Conservation (phyloP, 2,888 invertebrate species). For the Leptinotarsa haldemani region DNA sequence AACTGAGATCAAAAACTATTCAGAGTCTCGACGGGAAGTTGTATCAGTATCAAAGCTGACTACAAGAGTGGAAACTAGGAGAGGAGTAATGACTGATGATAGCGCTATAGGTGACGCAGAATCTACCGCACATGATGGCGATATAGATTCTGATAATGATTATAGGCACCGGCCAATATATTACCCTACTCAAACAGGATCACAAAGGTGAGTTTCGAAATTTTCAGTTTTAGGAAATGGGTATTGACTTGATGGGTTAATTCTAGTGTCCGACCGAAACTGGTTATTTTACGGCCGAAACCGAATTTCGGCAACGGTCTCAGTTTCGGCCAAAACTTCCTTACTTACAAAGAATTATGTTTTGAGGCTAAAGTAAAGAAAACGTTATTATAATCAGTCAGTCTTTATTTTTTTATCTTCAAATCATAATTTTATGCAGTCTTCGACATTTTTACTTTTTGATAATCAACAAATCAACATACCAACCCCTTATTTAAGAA, state of each 20-base stretch:
- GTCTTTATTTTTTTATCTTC: too few relatives aligned
- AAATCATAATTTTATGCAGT: too few relatives aligned
- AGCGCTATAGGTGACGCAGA: constrained; percentile 59
- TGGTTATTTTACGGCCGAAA: too few relatives aligned
- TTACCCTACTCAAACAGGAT: constrained; percentile 57
- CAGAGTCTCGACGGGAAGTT: constrained; percentile 58
- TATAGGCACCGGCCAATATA: constrained; percentile 65
- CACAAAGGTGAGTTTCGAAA: constrained; percentile 40
- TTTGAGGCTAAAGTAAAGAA: too few relatives aligned
- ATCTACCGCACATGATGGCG: constrained; percentile 87
- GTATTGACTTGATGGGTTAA: background rate
- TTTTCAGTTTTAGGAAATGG: background rate
- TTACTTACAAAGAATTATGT: too few relatives aligned
- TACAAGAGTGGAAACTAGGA: constrained; percentile 48
- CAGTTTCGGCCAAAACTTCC: too few relatives aligned
- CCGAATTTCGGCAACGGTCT: too few relatives aligned
- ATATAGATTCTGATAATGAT: constrained; percentile 87
- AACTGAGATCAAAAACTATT: constrained; percentile 70
- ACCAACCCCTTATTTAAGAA: too few relatives aligned
- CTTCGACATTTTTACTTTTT: too few relatives aligned
- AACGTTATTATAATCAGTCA: too few relatives aligned
- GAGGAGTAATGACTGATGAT: constrained; percentile 65
- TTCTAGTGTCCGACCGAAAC: too few relatives aligned
- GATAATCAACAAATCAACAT: too few relatives aligned
- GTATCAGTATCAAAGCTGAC: constrained; percentile 43